Evolutionary conservation across 2,113 vertebrate genomes (phyloP).

Genomic region (Neolamprologus falcicula): DNA sequence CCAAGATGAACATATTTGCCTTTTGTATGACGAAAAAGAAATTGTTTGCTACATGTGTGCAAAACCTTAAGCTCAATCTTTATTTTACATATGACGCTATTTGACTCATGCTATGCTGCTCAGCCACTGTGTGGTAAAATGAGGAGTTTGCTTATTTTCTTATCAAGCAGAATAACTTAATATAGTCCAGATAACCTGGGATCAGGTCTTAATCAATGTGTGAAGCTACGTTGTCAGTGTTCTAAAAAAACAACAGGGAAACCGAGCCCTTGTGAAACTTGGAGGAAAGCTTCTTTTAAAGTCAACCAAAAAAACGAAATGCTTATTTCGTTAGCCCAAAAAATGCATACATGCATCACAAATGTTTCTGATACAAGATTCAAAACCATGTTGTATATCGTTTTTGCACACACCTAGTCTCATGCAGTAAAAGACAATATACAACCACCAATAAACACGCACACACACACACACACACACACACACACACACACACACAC

Average conservation of each 20-base stretch:
- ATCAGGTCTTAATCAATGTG: slow-evolving; percentile 11
- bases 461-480: neutral
- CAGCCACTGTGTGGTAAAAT: neutral
- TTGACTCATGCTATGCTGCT: neutral
- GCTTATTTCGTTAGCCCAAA: slow-evolving; percentile 13
- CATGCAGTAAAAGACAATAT: neutral
- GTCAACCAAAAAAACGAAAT: slow-evolving; percentile 27
- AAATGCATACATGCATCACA: neutral
- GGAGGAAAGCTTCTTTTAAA: slow-evolving; percentile 20
- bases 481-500: neutral
- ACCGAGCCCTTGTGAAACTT: neutral
- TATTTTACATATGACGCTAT: neutral
- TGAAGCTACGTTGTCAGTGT: neutral
- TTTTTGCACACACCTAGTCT: neutral
- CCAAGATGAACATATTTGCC: neutral
- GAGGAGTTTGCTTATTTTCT: neutral
- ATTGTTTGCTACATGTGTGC: neutral
- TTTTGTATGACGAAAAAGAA: neutral
- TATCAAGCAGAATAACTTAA: slow-evolving; percentile 26
- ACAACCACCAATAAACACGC: neutral
- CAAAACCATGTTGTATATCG: neutral
- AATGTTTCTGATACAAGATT: neutral
- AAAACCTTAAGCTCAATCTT: neutral
- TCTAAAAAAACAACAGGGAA: neutral
- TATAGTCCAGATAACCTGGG: slow-evolving; percentile 27